Conservation (phyloP, 2,888 invertebrate genomes). For the Sinopyrophorus schimmeli region DNA sequence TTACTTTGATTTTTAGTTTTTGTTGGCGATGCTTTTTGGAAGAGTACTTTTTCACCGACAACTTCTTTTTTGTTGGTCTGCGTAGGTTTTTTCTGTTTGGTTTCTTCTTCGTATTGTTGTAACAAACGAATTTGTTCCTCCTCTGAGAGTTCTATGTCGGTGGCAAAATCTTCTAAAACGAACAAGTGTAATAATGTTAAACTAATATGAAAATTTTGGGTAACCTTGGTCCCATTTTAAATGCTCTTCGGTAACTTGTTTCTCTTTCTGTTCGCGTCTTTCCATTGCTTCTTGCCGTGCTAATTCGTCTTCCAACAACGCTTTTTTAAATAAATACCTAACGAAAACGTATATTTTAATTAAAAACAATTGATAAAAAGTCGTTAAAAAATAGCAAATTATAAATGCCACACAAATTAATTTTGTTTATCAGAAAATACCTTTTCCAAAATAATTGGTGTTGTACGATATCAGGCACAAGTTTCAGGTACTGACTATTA, state of each 20-base stretch:
- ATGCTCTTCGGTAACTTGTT: constrained; percentile 54
- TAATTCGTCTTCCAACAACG: constrained; percentile 74
- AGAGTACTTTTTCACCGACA: constrained; percentile 45
- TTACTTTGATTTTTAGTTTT: constrained; percentile 19
- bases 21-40: constrained; percentile 29
- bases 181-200: no score
- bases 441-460: constrained; percentile 81
- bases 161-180: constrained; percentile 69
- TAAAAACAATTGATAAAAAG: neutral
- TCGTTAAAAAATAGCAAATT: neutral
- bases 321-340: constrained; percentile 78
- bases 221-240: constrained; percentile 58
- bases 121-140: constrained; percentile 70
- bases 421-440: constrained; percentile 43
- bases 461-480: constrained; percentile 73
- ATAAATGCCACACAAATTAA: neutral
- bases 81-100: constrained; percentile 38
- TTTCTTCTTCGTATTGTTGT: constrained; percentile 71
- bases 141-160: constrained; percentile 69
- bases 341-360: constrained; percentile 18
- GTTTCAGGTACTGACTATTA: constrained; percentile 56
- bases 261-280: constrained; percentile 56
- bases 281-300: constrained; percentile 67
- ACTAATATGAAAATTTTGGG: constrained; percentile 7
- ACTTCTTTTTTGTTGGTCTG: constrained; percentile 38